Evolutionary conservation across 1,140 invertebrate species (phyloP), one percentile per base, ranked within the genome.

Genomic region (Ips typographus): DNA sequence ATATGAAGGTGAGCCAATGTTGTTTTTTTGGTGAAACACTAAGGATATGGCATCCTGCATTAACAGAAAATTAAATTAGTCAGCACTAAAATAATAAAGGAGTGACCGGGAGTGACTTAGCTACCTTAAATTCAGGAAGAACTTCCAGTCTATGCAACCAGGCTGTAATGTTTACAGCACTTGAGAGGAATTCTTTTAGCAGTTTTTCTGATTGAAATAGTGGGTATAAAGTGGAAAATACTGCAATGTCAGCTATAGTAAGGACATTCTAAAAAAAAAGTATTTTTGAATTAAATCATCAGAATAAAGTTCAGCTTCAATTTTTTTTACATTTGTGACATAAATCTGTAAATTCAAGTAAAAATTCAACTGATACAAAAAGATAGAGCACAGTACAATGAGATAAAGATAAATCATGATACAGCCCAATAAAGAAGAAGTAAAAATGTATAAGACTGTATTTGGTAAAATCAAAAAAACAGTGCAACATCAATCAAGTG

Each of bases 151-250:
- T 80, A 47, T 80, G 75, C 49, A 85, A 72, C 82, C 90, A 88
- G 51, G 82, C 80, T 1, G 73, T 68, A 40, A 73, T 49, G 55
- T 69, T 57, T 2, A 58, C 1, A 2, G 60, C 66, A 41, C 51
- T 43, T 58, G 44, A 3, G 44, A 71, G 63, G 62, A 70, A 73
- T 42, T 73, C 72, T 43, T 70, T 70, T 59, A 40, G 73, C 36
- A 83, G 68, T 60, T 80, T 80, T 4, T 77, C 77, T 71, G 82
- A 78, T 61, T 77, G 78, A 67, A 82, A 71, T 1, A 90, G 76
- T 4, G 85, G 87, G 80, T 88, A 90, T 4, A 91, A 67, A 39
- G 84, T 86, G 60, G 84, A 83, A 87, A 88, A 91, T 73, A 91
- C 80, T 36, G 85, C 84, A 44, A 87, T 80, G 79, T 91, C 90